These are phyloP conservation scores for Rhynchonycteris naso DNA, from an alignment of 2,797 vertebrate genomes.

Conservation along the genomic window DNA sequence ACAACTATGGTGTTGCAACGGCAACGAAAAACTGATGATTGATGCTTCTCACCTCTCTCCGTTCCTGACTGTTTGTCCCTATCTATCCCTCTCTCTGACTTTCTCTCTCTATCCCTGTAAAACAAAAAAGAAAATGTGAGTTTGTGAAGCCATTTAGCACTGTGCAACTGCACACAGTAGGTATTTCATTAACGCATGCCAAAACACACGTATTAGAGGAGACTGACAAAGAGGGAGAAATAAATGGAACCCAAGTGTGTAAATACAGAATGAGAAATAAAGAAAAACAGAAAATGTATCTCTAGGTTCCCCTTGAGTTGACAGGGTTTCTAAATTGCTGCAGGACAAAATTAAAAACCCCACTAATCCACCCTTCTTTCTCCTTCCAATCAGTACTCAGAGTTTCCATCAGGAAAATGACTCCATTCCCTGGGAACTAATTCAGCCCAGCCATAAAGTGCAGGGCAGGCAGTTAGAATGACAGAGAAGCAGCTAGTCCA, in stretches of 20 bases:
- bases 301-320: neutral
- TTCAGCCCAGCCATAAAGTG: constrained; percentile 39
- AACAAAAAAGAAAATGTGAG: neutral
- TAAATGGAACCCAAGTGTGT: neutral
- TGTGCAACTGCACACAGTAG: neutral
- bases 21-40: no score
- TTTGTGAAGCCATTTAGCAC: neutral
- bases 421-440: constrained; percentile 56
- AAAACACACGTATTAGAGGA: neutral
- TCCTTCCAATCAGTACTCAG: constrained; percentile 32
- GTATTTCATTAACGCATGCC: neutral
- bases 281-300: constrained; percentile 36
- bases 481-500: constrained; percentile 53
- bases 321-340: neutral
- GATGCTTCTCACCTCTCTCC: no score
- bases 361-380: neutral
- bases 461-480: constrained; percentile 35
- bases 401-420: constrained; percentile 48
- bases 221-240: neutral
- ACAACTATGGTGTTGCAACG: no score
- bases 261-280: constrained; percentile 19
- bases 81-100: no score
- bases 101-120: no score
- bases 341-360: neutral
- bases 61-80: no score